Evolutionary conservation across 2,113 vertebrate genomes (phyloP).

Genomic region (Nestor notabilis): DNA sequence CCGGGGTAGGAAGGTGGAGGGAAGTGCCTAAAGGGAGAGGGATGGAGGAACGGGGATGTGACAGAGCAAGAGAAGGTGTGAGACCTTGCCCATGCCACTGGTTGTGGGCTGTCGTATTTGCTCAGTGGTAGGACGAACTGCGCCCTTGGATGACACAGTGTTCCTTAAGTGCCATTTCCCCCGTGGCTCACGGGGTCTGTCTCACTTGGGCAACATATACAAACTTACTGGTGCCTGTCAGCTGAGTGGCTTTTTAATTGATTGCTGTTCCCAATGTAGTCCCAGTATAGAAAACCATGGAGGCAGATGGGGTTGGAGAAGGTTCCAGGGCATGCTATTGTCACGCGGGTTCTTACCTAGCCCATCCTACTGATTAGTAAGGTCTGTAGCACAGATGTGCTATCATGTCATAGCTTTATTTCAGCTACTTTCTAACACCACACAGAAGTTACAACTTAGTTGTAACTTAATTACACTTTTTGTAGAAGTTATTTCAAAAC

Average conservation of each 20-base stretch:
- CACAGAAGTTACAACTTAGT: neutral
- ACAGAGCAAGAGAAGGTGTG: neutral
- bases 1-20: neutral
- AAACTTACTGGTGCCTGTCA: neutral
- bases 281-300: neutral
- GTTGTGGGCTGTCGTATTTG: neutral
- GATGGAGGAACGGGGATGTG: neutral
- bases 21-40: neutral
- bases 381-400: neutral
- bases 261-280: neutral
- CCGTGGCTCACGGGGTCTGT: accelerated
- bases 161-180: neutral
- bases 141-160: neutral
- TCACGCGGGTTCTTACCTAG: neutral
- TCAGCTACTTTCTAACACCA: neutral
- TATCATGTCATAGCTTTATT: neutral
- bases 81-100: neutral
- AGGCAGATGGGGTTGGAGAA: neutral
- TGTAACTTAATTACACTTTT: neutral
- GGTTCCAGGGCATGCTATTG: neutral
- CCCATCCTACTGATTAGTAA: accelerated
- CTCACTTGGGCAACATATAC: neutral
- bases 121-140: neutral
- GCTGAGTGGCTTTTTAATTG: neutral
- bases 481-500: neutral